Conservation (phyloP, 2,888 invertebrate species). For the Meloe dianella region DNA sequence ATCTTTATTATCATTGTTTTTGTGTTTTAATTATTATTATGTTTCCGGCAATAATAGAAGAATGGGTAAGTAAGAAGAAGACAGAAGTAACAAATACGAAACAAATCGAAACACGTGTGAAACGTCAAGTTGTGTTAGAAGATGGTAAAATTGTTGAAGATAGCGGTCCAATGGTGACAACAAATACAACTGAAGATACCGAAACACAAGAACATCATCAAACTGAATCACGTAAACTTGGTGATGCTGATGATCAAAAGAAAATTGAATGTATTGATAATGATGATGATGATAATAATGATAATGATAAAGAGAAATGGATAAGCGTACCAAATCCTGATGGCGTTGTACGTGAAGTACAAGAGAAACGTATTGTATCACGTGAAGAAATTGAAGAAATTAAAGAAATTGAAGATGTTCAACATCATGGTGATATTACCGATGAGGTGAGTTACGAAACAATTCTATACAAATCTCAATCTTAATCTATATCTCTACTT, state of each 20-base stretch:
- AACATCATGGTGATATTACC: slow-evolving; percentile 82
- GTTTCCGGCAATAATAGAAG: slow-evolving; percentile 69
- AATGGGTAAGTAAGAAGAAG: slow-evolving; percentile 91
- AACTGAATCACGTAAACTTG: slow-evolving; percentile 67
- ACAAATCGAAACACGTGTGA: slow-evolving; percentile 89
- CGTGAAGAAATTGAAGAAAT: slow-evolving; percentile 83
- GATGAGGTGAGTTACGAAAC: slow-evolving; percentile 73
- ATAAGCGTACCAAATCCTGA: slow-evolving; percentile 71
- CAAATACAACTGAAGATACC: slow-evolving; percentile 89
- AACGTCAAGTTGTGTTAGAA: slow-evolving; percentile 86
- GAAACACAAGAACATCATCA: slow-evolving; percentile 89
- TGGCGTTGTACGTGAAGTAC: slow-evolving; percentile 81
- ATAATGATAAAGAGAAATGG: slow-evolving; percentile 51
- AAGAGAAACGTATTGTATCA: slow-evolving; percentile 79
- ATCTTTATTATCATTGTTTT: background rate
- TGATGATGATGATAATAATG: slow-evolving; percentile 20
- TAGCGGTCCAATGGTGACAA: slow-evolving; percentile 88
- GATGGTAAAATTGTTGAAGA: slow-evolving; percentile 90
- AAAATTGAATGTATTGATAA: slow-evolving; percentile 14
- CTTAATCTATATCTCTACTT: background rate
- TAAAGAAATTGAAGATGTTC: slow-evolving; percentile 83
- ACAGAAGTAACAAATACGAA: slow-evolving; percentile 88
- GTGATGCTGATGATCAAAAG: slow-evolving; percentile 51
- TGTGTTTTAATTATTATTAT: slow-evolving; percentile 14
- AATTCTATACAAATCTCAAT: background rate